phyloP scores from a whole-genome alignment of 2,113 vertebrate genomes.

The Malaclemys terrapin region DNA sequence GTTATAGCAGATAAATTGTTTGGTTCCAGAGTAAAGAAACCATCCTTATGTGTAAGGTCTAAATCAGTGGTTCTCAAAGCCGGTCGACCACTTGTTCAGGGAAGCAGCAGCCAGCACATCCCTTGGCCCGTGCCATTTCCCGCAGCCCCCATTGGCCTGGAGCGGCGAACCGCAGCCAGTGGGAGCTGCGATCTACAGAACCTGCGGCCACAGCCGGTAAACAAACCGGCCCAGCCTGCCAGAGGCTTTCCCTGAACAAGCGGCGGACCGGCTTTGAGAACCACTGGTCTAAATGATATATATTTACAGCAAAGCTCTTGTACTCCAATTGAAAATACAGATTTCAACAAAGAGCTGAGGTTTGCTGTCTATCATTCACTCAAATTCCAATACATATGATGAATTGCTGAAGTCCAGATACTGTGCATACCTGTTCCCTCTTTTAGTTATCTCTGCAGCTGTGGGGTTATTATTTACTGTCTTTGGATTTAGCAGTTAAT shows the following conservation, averaged over 20 bases:
- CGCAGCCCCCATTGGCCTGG: no score
- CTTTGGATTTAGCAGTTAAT: not conserved
- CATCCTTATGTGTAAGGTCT: not conserved
- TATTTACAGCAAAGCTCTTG: not conserved
- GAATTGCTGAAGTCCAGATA: not conserved
- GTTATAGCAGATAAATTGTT: not conserved
- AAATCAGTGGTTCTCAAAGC: no score
- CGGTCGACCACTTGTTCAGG: no score
- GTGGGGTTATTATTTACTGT: not conserved
- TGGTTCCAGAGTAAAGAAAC: not conserved
- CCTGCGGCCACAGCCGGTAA: no score
- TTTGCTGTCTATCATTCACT: not conserved
- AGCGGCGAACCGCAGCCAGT: no score
- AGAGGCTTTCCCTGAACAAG: no score
- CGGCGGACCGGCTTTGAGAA: no score
- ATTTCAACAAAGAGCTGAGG: not conserved
- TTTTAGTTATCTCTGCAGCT: not conserved
- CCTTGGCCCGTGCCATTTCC: no score
- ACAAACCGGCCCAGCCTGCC: no score
- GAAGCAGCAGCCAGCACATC: no score
- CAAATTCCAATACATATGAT: rapidly evolving
- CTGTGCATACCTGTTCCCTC: conserved; percentile 15
- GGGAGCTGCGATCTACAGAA: no score
- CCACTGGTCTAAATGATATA: not conserved
- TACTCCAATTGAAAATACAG: not conserved